Base-by-base conservation (phyloP, 2,113 vertebrate species). In the Gymnogyps californianus region DNA sequence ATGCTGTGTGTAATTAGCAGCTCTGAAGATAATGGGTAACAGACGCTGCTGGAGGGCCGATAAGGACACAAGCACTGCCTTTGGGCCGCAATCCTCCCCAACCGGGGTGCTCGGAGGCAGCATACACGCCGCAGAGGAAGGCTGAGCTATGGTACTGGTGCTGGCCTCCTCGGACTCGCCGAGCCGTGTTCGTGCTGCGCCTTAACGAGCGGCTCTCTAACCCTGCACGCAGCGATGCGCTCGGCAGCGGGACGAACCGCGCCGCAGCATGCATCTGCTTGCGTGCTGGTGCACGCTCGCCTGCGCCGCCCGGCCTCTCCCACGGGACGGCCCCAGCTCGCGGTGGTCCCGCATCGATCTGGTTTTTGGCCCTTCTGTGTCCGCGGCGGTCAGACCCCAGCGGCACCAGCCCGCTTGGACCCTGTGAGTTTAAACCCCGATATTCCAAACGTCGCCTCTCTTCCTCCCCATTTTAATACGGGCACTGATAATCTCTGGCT, bases 11-110 rank as follows among this genome's bases (percentile, higher is more conserved):
- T 44, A 66, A 19, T 19, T 15, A 55, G 70, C 21, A 5, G 49
- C 46, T 42, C 46, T 13, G 25, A 25, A 1, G 55, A 47, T 55
- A 66, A 83, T 17, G 46, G 32, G 17, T 31, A 40, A 24, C 64
- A 54, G 10, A 8, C 47, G 76, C 38, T 32, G 11, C 54, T 32
- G 66, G 79, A 51, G 29, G 47, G 38, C 38, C 78, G 9, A 16
- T 17, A 20, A 79, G 93, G 87, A 80, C 44, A 66, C 0, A 0
- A 0, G 5, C 29, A 1, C 38, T 22, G 52, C 40, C 29, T 77
- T 64, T 40, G 66, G 10, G 36, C 54, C 49, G 36, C 11, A 62
- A 40, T 38, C 26, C 40, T 93, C 18, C 31, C 10, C 9, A 17
- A 22, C 11, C 1, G 3, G 25, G 34, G 29, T 42, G 38, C 40